These are phyloP conservation scores for Stenodema calcarata DNA, from an alignment of 2,888 invertebrate species.

Conservation along the genomic window DNA sequence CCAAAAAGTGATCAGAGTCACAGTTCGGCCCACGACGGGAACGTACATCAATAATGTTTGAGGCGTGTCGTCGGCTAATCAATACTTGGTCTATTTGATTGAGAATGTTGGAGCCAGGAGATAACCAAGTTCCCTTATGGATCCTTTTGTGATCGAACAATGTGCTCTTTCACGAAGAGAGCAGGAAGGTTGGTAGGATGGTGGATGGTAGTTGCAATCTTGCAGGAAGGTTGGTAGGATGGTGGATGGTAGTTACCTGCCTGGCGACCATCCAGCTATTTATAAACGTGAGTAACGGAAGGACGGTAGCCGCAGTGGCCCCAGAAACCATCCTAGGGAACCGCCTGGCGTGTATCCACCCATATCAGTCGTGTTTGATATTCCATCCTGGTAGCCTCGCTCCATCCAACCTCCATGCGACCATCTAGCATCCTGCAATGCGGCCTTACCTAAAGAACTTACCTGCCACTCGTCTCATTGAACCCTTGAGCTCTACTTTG, in stretches of 20 bases:
- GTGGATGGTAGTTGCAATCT: no score
- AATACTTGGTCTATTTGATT: neutral
- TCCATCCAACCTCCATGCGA: no score
- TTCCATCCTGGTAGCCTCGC: no score
- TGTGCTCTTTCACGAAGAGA: neutral
- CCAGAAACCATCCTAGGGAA: no score
- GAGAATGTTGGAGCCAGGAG: neutral
- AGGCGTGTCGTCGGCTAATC: neutral
- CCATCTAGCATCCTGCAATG: no score
- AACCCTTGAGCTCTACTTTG: neutral
- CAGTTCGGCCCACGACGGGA: neutral
- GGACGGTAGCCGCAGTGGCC: no score
- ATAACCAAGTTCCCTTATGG: neutral
- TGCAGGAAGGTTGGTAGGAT: no score
- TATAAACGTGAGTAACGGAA: no score
- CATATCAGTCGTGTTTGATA: no score
- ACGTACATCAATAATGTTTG: neutral
- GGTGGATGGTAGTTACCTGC: no score
- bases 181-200: neutral
- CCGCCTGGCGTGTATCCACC: no score
- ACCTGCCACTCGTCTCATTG: neutral
- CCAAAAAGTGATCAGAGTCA: neutral
- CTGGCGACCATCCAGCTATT: neutral
- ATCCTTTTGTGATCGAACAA: neutral
- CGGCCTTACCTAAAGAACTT: neutral